Percentiles rank a stretch among this genome's conserved stretches.
Evolutionary conservation across 2,797 vertebrate genomes (phyloP).

Genomic region (Thripadectes ignobilis): DNA sequence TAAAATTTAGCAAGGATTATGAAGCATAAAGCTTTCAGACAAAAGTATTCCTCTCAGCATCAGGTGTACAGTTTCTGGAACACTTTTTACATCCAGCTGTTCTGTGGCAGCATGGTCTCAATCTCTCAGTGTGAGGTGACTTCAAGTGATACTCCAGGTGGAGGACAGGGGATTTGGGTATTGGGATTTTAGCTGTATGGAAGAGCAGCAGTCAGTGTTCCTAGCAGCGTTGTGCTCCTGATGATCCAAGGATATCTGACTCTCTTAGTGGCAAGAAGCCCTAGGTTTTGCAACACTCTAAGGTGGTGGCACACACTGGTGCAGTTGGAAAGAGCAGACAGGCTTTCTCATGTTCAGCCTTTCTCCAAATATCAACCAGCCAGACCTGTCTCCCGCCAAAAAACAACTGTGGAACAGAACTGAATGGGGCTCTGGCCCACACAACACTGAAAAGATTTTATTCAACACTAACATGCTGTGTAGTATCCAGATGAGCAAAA

Average conservation of each 20-base stretch:
- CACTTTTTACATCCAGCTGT: background rate
- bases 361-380: background rate
- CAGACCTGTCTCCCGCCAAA: background rate
- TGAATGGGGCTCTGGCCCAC: background rate
- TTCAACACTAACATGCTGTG: background rate
- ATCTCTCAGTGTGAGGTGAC: background rate
- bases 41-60: background rate
- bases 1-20: background rate
- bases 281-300: background rate
- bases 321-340: background rate
- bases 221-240: background rate
- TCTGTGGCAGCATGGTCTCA: background rate
- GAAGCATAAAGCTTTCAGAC: background rate
- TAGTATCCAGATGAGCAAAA: background rate
- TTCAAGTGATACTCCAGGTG: background rate
- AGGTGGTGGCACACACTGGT: background rate
- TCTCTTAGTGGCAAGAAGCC: background rate
- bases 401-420: background rate
- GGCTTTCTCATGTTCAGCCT: background rate
- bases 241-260: fast-evolving
- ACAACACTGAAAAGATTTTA: background rate
- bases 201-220: background rate
- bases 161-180: background rate
- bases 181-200: background rate
- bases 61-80: background rate